Base-by-base conservation (phyloP, 2,797 vertebrate species). In the Balearica regulorum region DNA sequence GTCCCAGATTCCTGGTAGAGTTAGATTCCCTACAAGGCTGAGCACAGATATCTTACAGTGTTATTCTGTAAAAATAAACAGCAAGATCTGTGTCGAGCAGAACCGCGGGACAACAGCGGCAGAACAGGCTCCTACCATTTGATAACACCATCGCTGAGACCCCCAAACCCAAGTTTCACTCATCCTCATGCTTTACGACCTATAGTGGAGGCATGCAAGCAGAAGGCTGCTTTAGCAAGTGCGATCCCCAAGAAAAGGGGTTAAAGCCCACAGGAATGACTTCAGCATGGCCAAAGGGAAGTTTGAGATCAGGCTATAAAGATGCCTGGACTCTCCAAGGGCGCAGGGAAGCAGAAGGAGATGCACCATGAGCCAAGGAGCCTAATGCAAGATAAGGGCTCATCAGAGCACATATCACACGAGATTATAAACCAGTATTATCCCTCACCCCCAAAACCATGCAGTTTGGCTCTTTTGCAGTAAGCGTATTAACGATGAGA, bases 1-100 rank as follows among this genome's bases (percentile, higher is more conserved):
- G 87, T 31, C 72, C 95, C 82, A 96, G 92, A 91, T 96, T 93
- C 76, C 87, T 69, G 62, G 39, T 69, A 4, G 62, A 33, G n/a
- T 35, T 29, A 11, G 24, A 44, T 31, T 83, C 72, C 82, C 82
- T 88, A 29, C 2, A 16, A 96, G 49, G 65, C 87, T 58, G 17
- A 90, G 49, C 75, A 81, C 25, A 69, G 77, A 44, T 33, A 53
- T 10, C 89, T 90, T 14, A 4, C 49, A 64, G 44, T 5, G 33
- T 81, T 70, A 26, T 48, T 53, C 78, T 65, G 20, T 46, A 62
- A 79, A 87, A 92, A 65, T 3, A 25, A 84, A 31, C 29, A 57
- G 18, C 8, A n/a, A 61, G 60, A 13, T 31, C 2, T 0, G 0
- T 10, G n/a, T 41, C 51, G 76, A 46, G 76, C 7, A 49, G 65